Evolutionary conservation across 2,888 invertebrate genomes (phyloP).

Genomic region (Drosophila diplacantha): DNA sequence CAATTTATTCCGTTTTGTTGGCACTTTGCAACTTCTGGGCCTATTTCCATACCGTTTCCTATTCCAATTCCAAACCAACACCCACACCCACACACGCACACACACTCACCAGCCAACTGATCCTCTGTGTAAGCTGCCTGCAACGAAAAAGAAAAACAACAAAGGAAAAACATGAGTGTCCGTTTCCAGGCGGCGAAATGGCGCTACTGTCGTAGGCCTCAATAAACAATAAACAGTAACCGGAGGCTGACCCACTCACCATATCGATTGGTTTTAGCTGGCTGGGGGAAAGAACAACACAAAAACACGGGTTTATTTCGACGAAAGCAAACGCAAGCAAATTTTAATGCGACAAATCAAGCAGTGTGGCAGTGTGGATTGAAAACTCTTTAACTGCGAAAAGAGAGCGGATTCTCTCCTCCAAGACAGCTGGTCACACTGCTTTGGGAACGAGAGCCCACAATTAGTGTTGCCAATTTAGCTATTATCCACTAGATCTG

Average conservation of each 20-base stretch:
- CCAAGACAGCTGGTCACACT: neutral
- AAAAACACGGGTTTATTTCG: slow-evolving; percentile 62
- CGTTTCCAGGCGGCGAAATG: neutral
- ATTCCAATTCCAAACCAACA: slow-evolving; percentile 46
- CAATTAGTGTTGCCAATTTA: neutral
- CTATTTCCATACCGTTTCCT: slow-evolving; percentile 39
- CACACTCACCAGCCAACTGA: slow-evolving; percentile 91
- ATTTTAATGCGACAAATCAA: slow-evolving; percentile 21
- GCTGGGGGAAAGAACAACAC: slow-evolving; percentile 52
- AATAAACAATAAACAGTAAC: slow-evolving; percentile 14
- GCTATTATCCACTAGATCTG: neutral
- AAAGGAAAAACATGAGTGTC: slow-evolving; percentile 17
- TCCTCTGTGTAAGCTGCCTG: slow-evolving; percentile 94
- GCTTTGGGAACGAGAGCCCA: neutral
- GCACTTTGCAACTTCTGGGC: slow-evolving; percentile 56
- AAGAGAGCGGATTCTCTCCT: neutral
- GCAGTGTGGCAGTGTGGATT: neutral
- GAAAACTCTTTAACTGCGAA: neutral
- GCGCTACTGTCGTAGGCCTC: neutral
- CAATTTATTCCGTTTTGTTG: slow-evolving; percentile 45
- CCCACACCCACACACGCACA: slow-evolving; percentile 17
- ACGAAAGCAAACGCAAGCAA: slow-evolving; percentile 44
- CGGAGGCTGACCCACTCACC: slow-evolving; percentile 45
- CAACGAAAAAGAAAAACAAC: slow-evolving; percentile 56
- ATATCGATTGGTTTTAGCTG: slow-evolving; percentile 57